Evolutionary conservation across 2,888 invertebrate species (phyloP).

Genomic region (Syrphus vitripennis): DNA sequence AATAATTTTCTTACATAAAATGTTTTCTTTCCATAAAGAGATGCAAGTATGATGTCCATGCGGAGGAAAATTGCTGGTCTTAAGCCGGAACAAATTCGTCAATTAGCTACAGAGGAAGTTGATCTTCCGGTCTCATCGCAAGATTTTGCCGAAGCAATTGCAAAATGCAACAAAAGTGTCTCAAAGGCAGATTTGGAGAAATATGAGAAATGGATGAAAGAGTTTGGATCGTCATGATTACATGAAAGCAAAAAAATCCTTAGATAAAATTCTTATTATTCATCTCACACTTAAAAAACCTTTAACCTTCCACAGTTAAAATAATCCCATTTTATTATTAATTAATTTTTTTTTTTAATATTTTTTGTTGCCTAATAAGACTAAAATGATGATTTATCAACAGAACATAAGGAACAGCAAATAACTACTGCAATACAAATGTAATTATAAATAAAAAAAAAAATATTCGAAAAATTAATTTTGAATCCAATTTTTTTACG

Average conservation of each 20-base stretch:
- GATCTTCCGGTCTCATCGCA: slow-evolving; percentile 95
- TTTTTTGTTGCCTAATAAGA: slow-evolving; percentile 55
- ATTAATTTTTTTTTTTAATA: slow-evolving; percentile 12
- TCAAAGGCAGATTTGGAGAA: slow-evolving; percentile 96
- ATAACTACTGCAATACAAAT: slow-evolving; percentile 54
- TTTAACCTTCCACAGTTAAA: slow-evolving; percentile 28
- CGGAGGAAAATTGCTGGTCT: slow-evolving; percentile 95
- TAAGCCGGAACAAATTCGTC: slow-evolving; percentile 95
- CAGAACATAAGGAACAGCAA: slow-evolving; percentile 47
- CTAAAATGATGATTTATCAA: slow-evolving; percentile 54
- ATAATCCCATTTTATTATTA: background rate
- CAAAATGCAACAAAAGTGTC: slow-evolving; percentile 97
- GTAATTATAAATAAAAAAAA: background rate
- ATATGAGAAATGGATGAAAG: slow-evolving; percentile 98
- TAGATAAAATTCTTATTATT: slow-evolving; percentile 3
- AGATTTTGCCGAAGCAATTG: slow-evolving; percentile 96
- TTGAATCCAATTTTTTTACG: slow-evolving; percentile 21
- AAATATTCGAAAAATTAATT: slow-evolving; percentile 29
- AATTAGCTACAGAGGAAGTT: slow-evolving; percentile 96
- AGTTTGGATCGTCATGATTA: slow-evolving; percentile 88
- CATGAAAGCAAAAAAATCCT: slow-evolving; percentile 45
- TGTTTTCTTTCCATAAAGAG: slow-evolving; percentile 83
- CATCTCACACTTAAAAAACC: slow-evolving; percentile 17
- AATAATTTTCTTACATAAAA: too few species aligned
- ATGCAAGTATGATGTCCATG: slow-evolving; percentile 99